Percentiles rank a stretch among this genome's conserved stretches.
Conservation (phyloP, 2,888 invertebrate genomes). For the Lomographa bimaculata region DNA sequence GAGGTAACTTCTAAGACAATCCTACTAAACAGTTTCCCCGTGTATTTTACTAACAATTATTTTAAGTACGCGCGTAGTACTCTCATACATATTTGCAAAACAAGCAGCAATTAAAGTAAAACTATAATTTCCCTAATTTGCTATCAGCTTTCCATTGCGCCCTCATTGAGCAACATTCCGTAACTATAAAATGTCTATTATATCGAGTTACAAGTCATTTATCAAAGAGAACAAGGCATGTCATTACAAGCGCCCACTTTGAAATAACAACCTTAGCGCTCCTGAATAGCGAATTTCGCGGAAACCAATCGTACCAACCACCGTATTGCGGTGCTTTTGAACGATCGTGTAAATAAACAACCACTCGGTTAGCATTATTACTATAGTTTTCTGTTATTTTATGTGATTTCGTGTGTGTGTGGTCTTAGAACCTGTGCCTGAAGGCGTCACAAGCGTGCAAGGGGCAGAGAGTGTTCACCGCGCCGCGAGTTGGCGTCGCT, state of each 20-base stretch:
- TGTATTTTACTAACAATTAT: no score
- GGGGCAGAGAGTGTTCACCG: constrained; percentile 89
- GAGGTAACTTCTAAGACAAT: constrained; percentile 55
- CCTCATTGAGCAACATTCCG: constrained; percentile 27
- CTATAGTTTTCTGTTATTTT: constrained; percentile 50
- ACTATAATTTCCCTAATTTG: constrained; percentile 6
- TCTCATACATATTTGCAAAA: no score
- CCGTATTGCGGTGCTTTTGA: constrained; percentile 43
- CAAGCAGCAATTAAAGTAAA: no score
- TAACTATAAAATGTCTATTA: constrained; percentile 25
- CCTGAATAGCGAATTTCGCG: constrained; percentile 40
- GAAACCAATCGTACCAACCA: constrained; percentile 45
- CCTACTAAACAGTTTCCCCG: no score
- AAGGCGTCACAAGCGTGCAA: constrained; percentile 95
- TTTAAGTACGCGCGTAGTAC: no score
- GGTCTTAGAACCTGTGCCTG: constrained; percentile 95
- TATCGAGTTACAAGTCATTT: constrained; percentile 26
- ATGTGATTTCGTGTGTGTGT: constrained; percentile 55
- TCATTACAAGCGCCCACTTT: constrained; percentile 28
- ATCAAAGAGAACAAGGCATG: constrained; percentile 21
- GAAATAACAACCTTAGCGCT: constrained; percentile 38
- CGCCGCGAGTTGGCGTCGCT: constrained; percentile 94
- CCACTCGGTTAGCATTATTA: constrained; percentile 47
- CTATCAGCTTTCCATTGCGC: constrained; percentile 14
- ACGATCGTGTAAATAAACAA: constrained; percentile 53